These are phyloP conservation scores for Protaetia brevitarsis DNA, from an alignment of 1,140 invertebrate genomes.

Conservation along the genomic window DNA sequence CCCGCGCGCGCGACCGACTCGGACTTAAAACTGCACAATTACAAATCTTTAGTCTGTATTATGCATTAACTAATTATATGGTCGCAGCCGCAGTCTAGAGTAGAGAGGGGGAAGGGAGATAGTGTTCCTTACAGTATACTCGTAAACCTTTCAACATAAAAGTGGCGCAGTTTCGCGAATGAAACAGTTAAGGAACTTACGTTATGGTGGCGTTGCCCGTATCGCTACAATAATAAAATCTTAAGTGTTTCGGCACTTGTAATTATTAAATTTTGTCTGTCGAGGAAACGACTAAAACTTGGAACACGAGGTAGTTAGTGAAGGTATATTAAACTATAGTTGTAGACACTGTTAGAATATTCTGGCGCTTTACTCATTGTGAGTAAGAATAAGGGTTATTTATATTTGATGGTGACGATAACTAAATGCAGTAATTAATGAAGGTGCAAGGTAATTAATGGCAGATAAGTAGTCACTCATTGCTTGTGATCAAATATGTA, in stretches of 20 bases:
- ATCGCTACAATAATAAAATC: neutral
- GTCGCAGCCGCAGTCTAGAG: neutral
- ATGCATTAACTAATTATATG: constrained; percentile 22
- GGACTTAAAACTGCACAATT: constrained; percentile 22
- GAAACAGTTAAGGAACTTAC: neutral
- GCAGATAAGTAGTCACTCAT: no score
- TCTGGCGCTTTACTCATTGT: no score
- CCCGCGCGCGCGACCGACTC: neutral
- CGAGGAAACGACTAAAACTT: no score
- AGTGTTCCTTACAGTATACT: neutral
- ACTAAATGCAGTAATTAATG: no score
- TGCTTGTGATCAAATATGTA: no score
- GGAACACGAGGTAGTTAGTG: no score
- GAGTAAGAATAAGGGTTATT: no score
- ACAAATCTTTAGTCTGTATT: constrained; percentile 17
- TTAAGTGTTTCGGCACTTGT: neutral
- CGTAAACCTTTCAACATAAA: constrained; percentile 9
- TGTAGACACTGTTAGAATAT: no score
- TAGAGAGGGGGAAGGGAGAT: neutral
- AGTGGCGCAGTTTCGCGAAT: neutral
- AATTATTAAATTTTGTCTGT: no score
- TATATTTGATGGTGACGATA: no score
- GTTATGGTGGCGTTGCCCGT: neutral
- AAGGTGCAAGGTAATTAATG: no score
- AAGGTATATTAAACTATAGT: no score